These are phyloP conservation scores for Cylindroiulus punctatus DNA, from an alignment of 2,888 invertebrate species.

Conservation along the genomic window DNA sequence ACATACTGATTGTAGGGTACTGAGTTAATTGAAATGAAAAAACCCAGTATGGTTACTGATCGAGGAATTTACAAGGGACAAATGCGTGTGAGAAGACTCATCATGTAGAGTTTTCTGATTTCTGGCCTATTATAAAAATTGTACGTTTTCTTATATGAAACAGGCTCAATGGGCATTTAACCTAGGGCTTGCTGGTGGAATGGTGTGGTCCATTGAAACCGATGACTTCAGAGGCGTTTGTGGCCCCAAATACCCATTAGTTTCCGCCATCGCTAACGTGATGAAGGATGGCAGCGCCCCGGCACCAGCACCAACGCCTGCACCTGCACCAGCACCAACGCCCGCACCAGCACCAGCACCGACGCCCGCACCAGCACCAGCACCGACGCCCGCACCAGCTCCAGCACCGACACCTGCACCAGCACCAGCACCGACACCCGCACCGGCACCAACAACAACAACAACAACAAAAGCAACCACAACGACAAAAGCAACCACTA, in stretches of 20 bases:
- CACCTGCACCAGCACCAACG: background rate
- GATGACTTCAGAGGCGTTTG: slow-evolving; percentile 85
- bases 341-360: background rate
- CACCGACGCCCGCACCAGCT: too few species aligned
- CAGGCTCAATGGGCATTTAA: slow-evolving; percentile 72
- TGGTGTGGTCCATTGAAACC: slow-evolving; percentile 91
- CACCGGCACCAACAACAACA: background rate
- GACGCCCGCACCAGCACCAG: background rate
- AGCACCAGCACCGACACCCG: too few species aligned
- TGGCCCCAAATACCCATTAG: background rate
- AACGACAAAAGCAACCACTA: background rate
- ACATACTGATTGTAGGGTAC: too few species aligned
- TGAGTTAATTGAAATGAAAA: too few species aligned
- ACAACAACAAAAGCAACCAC: background rate
- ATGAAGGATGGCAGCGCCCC: background rate
- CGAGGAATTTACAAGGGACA: too few species aligned
- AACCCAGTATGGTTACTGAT: too few species aligned
- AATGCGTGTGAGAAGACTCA: too few species aligned
- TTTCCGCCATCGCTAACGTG: background rate
- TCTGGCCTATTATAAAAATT: too few species aligned
- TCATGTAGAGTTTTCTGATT: too few species aligned
- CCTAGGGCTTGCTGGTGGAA: slow-evolving; percentile 78
- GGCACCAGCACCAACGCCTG: background rate
- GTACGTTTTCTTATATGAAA: too few species aligned
- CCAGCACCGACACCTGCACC: too few species aligned